Evolutionary conservation across 2,888 invertebrate species (phyloP).

Genomic region (Watsonalla binaria): DNA sequence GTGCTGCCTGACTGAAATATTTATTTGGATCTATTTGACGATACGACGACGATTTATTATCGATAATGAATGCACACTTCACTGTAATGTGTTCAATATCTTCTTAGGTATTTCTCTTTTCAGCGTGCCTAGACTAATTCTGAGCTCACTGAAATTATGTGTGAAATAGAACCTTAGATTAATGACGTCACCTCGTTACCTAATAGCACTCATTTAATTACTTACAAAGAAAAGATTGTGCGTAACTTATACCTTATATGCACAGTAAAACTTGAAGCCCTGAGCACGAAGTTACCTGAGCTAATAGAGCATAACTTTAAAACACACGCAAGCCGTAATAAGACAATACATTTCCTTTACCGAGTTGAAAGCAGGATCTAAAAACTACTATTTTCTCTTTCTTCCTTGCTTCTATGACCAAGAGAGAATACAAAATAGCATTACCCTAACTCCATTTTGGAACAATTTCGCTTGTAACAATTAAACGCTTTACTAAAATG

Average conservation of each 20-base stretch:
- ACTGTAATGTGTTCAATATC: neutral
- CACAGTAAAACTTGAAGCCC: too few species aligned
- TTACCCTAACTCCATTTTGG: neutral
- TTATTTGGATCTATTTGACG: neutral
- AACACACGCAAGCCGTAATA: too few species aligned
- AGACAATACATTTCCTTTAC: too few species aligned
- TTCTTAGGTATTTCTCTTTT: neutral
- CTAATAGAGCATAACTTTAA: too few species aligned
- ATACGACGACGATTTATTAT: neutral
- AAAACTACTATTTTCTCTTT: too few species aligned
- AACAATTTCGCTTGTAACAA: slow-evolving; percentile 32
- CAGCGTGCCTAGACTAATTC: neutral
- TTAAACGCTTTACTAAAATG: slow-evolving; percentile 52
- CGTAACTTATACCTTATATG: neutral
- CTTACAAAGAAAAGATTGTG: neutral
- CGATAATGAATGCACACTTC: neutral
- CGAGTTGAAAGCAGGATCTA: too few species aligned
- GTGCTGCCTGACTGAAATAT: neutral
- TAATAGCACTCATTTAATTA: neutral
- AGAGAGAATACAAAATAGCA: too few species aligned
- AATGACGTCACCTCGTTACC: neutral
- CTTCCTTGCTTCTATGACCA: too few species aligned
- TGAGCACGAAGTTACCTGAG: too few species aligned
- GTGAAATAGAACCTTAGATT: neutral
- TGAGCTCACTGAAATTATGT: neutral